Base-by-base conservation (phyloP, 1,140 invertebrate genomes). In the Rhopalosiphum padi region DNA sequence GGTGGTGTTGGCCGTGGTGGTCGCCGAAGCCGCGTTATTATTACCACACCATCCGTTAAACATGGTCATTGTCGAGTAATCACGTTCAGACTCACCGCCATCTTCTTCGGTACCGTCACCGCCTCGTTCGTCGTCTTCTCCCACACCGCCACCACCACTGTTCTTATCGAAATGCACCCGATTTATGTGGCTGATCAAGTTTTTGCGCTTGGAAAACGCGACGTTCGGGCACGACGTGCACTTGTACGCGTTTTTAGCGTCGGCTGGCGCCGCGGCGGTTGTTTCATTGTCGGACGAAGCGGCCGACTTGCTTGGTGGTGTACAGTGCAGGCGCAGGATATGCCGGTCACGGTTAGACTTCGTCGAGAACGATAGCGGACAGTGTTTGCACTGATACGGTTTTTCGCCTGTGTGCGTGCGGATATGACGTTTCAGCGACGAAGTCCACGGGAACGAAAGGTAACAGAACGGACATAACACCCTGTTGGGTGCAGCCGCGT, bases 291-390 rank as follows among this genome's bases (percentile, higher is more conserved):
- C 83, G 94, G 94, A 46, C 94, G 94, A 89, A 41, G 53, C 53
- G 9, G 93, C 43, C 46, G 86, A 82, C 46, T 94, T 93, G 89
- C 77, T 92, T 0, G 91, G 46, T 35, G 90, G 93, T 37, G 92
- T 94, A 93, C 95, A 95, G 94, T 94, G 95, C 94, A 95, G 94
- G 4, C 95, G 94, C 41, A 98, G 95, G 91, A 99, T 95, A 95
- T 99, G 99, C 30, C 99, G 97, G 94, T 99, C 99, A 95, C 99
- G 98, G 95, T 99, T 99, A 4, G 98, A 99, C 95, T 99, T 99
- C 0, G 99, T 99, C 8, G 99, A 99, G 95, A 99, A 99, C 0
- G 98, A 96, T 1, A 99, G 96, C 0, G 97, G 97, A 95, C 99
- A 99, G 94, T 98, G 97, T 2, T 97, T 97, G 95, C 99, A 99